Conservation (phyloP, 2,797 vertebrate genomes). For the Hippocampus kuda region DNA sequence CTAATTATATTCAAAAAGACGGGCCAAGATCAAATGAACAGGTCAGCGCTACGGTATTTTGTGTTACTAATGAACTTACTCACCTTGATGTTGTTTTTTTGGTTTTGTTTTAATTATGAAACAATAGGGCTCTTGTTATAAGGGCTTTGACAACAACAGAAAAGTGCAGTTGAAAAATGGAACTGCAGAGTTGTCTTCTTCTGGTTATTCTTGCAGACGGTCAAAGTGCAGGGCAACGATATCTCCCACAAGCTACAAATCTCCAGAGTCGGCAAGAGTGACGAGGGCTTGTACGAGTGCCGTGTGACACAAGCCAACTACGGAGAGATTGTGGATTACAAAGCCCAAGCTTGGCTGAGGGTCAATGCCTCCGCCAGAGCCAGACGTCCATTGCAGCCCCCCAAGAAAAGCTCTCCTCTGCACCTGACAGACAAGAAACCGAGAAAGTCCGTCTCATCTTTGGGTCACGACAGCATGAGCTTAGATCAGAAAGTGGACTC, state of each 20-base stretch:
- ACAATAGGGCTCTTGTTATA: too few relatives aligned
- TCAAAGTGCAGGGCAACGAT: constrained; percentile 94
- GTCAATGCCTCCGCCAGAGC: constrained; percentile 78
- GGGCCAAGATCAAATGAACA: too few relatives aligned
- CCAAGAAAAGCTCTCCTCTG: constrained; percentile 85
- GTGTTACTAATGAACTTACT: too few relatives aligned
- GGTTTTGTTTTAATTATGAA: too few relatives aligned
- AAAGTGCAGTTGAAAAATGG: too few relatives aligned
- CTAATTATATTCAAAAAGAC: neutral
- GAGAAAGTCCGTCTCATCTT: constrained; percentile 72
- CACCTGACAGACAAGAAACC: constrained; percentile 88
- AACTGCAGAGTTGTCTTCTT: constrained; percentile 23
- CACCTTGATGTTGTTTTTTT: too few relatives aligned
- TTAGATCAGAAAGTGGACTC: constrained; percentile 73
- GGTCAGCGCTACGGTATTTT: too few relatives aligned
- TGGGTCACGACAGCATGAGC: constrained; percentile 71
- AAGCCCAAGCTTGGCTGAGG: constrained; percentile 85
- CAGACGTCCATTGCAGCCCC: constrained; percentile 64
- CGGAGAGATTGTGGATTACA: constrained; percentile 87
- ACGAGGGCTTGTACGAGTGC: constrained; percentile 90
- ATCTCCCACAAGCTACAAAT: constrained; percentile 96
- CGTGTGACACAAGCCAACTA: constrained; percentile 89
- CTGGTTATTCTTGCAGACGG: constrained; percentile 73
- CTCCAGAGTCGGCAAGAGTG: constrained; percentile 84
- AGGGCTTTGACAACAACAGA: too few relatives aligned